Evolutionary conservation across 2,888 invertebrate genomes (phyloP), one percentile per base, ranked within the genome.

Genomic region (Prosapia bicincta): DNA sequence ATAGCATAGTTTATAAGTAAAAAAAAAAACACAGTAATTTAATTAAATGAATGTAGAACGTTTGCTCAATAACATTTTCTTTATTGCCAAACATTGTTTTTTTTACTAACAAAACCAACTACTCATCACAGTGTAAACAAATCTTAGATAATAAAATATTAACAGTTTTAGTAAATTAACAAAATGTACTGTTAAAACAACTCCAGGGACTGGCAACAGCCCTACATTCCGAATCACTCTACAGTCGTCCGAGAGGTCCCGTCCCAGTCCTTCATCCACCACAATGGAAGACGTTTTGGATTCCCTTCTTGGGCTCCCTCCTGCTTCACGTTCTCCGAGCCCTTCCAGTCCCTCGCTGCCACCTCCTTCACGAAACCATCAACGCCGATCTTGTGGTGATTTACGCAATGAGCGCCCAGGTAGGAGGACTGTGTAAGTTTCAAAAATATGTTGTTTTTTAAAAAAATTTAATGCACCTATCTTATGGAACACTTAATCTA

Each of bases 221-320:
- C 54, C 54, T 54, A 3, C 54, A 54, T 54, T 54, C 54, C 54
- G 54, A 54, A 54, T 54, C 54, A 54, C 54, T 54, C 54, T 54
- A 20, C 54, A 54, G 54, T 20, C 54, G 54, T 84, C 87, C 83
- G 87, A 86, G 83, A 86, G 88, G 82, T 86, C 89, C 83, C 88
- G 89, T 84, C 91, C 91, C 80, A 92, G 92, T 83, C 92, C 92
- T 70, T 91, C 93, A 83, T 93, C 93, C 81, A 93, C 95, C 78
- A 97, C 96, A 80, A 88, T 97, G 84, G 96, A 97, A 88, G 96
- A 97, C 88, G 96, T 97, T 80, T 89, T 97, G 86, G 95, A 97
- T 86, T 95, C 96, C 80, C 90, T 97, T 81, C 90, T 97, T 86
- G 95, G 96, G 84, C 89, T 95, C 84, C 93, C 95, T 83, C 89